phyloP scores from a whole-genome alignment of 2,888 invertebrate genomes.

The Odontothrips loti region DNA sequence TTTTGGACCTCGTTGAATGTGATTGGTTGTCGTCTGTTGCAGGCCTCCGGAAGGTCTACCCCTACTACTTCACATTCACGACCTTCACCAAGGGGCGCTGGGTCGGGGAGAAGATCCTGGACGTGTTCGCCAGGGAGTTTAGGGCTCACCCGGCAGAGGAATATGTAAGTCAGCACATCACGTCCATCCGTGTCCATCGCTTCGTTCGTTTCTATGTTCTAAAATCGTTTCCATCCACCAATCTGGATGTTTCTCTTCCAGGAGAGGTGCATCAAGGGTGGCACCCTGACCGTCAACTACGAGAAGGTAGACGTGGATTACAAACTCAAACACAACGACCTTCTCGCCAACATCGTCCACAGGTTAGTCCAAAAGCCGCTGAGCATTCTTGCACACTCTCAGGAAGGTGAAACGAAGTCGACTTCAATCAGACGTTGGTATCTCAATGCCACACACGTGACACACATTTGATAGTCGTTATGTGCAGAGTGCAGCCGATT shows the following conservation, averaged over 20 bases:
- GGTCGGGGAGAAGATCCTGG: conserved; percentile 89
- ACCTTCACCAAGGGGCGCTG: conserved; percentile 95
- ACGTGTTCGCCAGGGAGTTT: conserved; percentile 90
- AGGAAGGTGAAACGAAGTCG: too few species aligned
- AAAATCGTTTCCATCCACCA: not conserved
- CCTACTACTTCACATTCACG: conserved; percentile 94
- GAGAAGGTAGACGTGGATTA: conserved; percentile 88
- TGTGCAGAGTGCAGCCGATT: too few species aligned
- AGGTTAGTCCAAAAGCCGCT: conserved; percentile 57
- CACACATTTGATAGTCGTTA: too few species aligned
- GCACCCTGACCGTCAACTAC: conserved; percentile 90
- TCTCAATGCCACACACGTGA: too few species aligned
- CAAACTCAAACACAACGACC: conserved; percentile 86
- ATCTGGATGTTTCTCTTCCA: conserved; percentile 38
- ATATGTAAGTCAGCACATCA: conserved; percentile 57
- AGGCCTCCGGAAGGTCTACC: conserved; percentile 94
- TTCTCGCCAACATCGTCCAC: conserved; percentile 89
- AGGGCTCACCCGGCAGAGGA: conserved; percentile 90
- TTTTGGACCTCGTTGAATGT: too few species aligned
- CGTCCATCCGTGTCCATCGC: too few species aligned
- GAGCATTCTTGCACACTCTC: too few species aligned
- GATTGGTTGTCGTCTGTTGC: conserved; percentile 45
- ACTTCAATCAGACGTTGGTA: too few species aligned
- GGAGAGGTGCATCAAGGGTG: conserved; percentile 84
- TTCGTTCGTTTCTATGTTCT: not conserved